These are phyloP conservation scores for Gymnarchus niloticus DNA, from an alignment of 2,113 vertebrate species.

Conservation along the genomic window DNA sequence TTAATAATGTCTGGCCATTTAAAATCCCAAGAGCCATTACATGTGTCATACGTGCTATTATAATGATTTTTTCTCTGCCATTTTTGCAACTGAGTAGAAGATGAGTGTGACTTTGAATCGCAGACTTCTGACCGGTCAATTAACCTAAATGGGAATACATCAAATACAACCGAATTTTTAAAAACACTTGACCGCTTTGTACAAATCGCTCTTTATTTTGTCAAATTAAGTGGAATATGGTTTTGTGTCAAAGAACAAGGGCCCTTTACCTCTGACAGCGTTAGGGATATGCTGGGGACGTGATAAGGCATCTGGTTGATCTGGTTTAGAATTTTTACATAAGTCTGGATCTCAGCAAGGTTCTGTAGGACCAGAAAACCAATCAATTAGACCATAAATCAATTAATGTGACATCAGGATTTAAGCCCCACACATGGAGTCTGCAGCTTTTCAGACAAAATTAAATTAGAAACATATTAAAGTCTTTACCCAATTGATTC, in stretches of 20 bases:
- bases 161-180: neutral
- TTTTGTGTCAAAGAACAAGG: conserved; percentile 12
- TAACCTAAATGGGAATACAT: neutral
- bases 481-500: neutral
- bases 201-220: neutral
- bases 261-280: conserved; percentile 73
- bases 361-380: conserved; percentile 60
- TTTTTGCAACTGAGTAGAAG: neutral
- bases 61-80: neutral
- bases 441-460: neutral
- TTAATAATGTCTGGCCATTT: neutral
- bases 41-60: neutral
- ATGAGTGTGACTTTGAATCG: neutral
- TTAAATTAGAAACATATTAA: neutral
- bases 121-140: neutral
- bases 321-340: conserved; percentile 83
- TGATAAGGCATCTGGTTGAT: conserved; percentile 77
- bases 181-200: neutral
- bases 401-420: neutral
- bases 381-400: neutral
- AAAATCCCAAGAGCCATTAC: neutral
- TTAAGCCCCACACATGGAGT: too few species aligned
- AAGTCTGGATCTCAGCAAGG: conserved; percentile 90
- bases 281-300: conserved; percentile 56
- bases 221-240: neutral